Evolutionary conservation across 1,140 invertebrate genomes (phyloP).

Genomic region (Neodiprion lecontei): DNA sequence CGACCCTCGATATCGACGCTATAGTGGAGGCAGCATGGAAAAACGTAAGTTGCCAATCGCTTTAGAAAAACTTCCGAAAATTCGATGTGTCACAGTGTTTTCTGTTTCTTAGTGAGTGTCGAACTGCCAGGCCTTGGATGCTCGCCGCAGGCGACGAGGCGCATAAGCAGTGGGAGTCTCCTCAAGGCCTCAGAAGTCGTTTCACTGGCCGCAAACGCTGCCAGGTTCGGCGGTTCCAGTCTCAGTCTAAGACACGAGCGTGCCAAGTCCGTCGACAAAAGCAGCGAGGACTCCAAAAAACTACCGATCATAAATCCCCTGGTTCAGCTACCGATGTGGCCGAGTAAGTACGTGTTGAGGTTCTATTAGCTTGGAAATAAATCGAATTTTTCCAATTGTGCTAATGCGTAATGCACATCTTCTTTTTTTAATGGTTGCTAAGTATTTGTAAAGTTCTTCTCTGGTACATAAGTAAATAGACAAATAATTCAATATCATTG

Average conservation of each 20-base stretch:
- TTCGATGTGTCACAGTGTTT: background rate
- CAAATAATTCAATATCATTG: too few species aligned
- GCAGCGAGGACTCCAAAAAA: conserved; percentile 69
- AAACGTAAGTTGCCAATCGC: conserved; percentile 40
- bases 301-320: conserved; percentile 91
- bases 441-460: too few species aligned
- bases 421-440: background rate
- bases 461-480: too few species aligned
- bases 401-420: background rate
- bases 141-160: conserved; percentile 76
- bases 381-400: too few species aligned
- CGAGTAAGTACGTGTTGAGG: conserved; percentile 68
- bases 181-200: conserved; percentile 71
- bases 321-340: conserved; percentile 86
- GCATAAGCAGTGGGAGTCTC: conserved; percentile 80
- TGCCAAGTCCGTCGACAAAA: conserved; percentile 62
- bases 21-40: conserved; percentile 52
- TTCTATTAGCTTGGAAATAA: background rate
- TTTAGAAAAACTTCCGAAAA: background rate
- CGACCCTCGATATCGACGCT: conserved; percentile 36
- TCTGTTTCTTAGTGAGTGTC: conserved; percentile 44
- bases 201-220: conserved; percentile 65
- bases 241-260: conserved; percentile 52
- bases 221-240: conserved; percentile 58
- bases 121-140: conserved; percentile 56